Percentiles rank a stretch among this genome's conserved stretches.
phyloP scores from a whole-genome alignment of 2,888 invertebrate genomes.

The Pecten maximus region DNA sequence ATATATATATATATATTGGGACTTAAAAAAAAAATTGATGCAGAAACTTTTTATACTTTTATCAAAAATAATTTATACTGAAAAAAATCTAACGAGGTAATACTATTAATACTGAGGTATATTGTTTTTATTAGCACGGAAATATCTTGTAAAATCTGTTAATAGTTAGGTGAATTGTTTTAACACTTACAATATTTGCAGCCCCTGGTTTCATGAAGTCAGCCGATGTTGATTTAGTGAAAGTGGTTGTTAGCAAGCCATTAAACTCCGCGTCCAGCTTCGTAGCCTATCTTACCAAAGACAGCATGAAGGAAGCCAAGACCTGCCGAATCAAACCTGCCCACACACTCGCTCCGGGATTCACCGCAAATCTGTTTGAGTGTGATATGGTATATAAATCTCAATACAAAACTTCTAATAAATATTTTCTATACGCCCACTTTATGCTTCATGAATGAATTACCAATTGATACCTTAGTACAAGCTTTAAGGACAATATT shows the following conservation, averaged over 20 bases:
- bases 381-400: neutral
- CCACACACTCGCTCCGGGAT: neutral
- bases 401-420: neutral
- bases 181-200: neutral
- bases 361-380: neutral
- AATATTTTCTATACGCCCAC: no score
- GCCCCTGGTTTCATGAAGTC: neutral
- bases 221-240: neutral
- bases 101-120: no score
- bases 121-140: no score
- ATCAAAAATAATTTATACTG: no score
- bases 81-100: no score
- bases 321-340: neutral
- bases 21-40: no score
- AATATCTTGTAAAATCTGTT: neutral
- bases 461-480: no score
- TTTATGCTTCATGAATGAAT: no score
- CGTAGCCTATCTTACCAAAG: neutral
- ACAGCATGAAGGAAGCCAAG: neutral
- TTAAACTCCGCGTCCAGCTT: neutral
- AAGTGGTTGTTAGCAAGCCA: neutral
- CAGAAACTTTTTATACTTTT: no score
- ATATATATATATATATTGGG: no score
- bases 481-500: no score
- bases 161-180: no score